These are phyloP conservation scores for Brienomyrus longianalis DNA, from an alignment of 2,113 vertebrate genomes.

Conservation along the genomic window DNA sequence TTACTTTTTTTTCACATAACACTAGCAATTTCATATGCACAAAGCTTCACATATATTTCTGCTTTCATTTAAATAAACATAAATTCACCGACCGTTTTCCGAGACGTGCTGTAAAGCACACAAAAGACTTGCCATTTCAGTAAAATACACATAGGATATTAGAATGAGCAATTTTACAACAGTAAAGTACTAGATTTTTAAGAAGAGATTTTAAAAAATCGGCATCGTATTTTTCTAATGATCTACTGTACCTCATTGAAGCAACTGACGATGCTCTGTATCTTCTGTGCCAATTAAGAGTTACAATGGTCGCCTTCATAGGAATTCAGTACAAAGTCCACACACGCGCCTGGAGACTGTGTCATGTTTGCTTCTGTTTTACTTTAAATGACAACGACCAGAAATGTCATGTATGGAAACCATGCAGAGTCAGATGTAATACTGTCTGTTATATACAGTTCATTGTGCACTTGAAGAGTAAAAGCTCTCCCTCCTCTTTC, in stretches of 20 bases:
- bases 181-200: conserved; percentile 56
- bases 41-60: conserved; percentile 31
- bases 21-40: conserved; percentile 30
- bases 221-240: conserved; percentile 53
- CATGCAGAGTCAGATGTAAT: conserved; percentile 76
- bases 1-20: conserved; percentile 29
- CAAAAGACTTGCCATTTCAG: conserved; percentile 21
- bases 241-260: conserved; percentile 42
- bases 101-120: conserved; percentile 38
- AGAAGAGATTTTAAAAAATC: conserved; percentile 52
- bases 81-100: conserved; percentile 28
- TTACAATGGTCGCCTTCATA: conserved; percentile 46
- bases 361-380: conserved; percentile 41
- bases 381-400: conserved; percentile 41
- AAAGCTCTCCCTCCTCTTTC: conserved; percentile 51
- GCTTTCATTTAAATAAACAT: conserved; percentile 34
- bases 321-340: conserved; percentile 38
- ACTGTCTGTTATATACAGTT: conserved; percentile 71
- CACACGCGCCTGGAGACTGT: conserved; percentile 37
- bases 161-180: conserved; percentile 28
- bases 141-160: conserved; percentile 31
- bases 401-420: conserved; percentile 55
- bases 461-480: conserved; percentile 49
- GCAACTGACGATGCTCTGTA: conserved; percentile 38
- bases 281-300: conserved; percentile 38